Evolutionary conservation across 2,113 vertebrate genomes (phyloP), one percentile per base, ranked within the genome.

Genomic region (Capreolus pygargus): DNA sequence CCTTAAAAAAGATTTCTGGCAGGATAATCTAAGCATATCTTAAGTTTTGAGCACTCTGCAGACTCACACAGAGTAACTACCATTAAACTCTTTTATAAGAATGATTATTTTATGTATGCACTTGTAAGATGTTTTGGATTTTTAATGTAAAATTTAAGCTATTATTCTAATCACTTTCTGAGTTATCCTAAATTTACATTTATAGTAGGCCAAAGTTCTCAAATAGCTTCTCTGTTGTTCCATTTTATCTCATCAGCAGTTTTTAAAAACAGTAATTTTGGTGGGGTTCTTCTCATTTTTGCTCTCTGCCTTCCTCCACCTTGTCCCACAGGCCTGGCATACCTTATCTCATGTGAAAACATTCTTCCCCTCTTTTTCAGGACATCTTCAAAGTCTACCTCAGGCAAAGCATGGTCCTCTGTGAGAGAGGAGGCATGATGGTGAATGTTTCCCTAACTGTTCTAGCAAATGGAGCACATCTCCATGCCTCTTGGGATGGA

Each of bases 31-130:
- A 70, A 94, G 33, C 89, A 96, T 96, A 91, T 17, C 23, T 95
- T 52, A 96, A 50, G 33, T 67, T 54, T 33, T 54, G 96, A 89
- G 76, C 1, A 57, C 57, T 47, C 6, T 47, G 39, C 74, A 91
- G 54, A 96, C 97, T 97, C 86, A 97, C 60, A 74, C 3, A 97
- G 45, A 96, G 81, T 52, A 96, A 97, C 58, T 85, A 61, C 4
- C 45, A n/a, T 39, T 98, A 86, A 15, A 7, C 86, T 94, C 1
- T 67, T 98, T 94, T 33, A 83, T 94, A 97, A 97, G 58, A 83
- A 16, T 95, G 84, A 55, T 52, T 82, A 43, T 96, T 97, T 27
- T 92, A 57, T 15, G n/a, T 95, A 89, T 52, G 47, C 30, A 21
- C 45, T 58, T 67, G 14, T 70, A 28, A 82, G 3, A 70, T 86